Evolutionary conservation across 2,888 invertebrate genomes (phyloP), one percentile per base, ranked within the genome.

Genomic region (Heliconius sara): DNA sequence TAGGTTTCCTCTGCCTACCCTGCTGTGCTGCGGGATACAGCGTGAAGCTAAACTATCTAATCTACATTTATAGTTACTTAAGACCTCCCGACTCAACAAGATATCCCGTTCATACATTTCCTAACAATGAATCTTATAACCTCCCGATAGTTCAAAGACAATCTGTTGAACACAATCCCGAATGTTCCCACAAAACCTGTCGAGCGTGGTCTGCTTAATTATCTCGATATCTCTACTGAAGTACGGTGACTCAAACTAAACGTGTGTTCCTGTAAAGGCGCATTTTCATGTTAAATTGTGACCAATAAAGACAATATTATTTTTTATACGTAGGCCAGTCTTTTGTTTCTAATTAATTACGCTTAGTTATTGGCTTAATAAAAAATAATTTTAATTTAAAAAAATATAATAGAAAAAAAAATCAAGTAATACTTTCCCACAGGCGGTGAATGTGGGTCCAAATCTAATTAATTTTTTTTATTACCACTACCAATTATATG

Each of bases 211-310:
- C 77, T 66, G 77, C 60, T 80, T 82, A 79, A 80, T 80, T 82
- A 80, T 79, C 76, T 77, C 73, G 30, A 77, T 73, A 75, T 65
- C 80, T 78, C 79, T 77, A 80, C 80, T 82, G 78, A 83, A 71
- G 78, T 79, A 76, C 78, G 79, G 67, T 65, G 78, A 83, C 47
- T 80, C 80, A 52, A 68, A 43, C 47, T 78, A 60, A 79, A 60
- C 66, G 66, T 60, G 73, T 66, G 67, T 67, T 78, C 52, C 65
- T 66, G n/a, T 78, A 72, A 57, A 78, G 34, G 52, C 52, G 22
- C 52, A 67, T 67, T 52, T 67, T 73, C 57, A 78, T 47, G 66
- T 39, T 47, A 65, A 77, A 63, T 71, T 72, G 30, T 30, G 47
- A 71, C 22, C 27, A 60, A 71, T 43, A 71, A 22, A 43, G 5